Evolutionary conservation across 2,113 vertebrate genomes (phyloP).

Genomic region (Danio rerio): GRCz12tu NC_133181.1:15077501-15078000

Average conservation of each 20-base stretch:
- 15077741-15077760: not conserved
- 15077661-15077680: not conserved
- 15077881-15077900: conserved; percentile 74
- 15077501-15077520: conserved; percentile 62
- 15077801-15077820: conserved; percentile 97
- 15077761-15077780: not conserved
- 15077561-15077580: conserved; percentile 48
- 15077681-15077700: not conserved
- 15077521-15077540: conserved; percentile 55
- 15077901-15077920: not conserved
- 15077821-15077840: conserved; percentile 93
- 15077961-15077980: too few species aligned
- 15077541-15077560: conserved; percentile 56
- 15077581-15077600: conserved; percentile 44
- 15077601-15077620: conserved; percentile 42
- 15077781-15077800: not conserved
- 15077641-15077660: conserved; percentile 8
- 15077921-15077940: too few species aligned
- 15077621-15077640: conserved; percentile 4
- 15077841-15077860: conserved; percentile 96
- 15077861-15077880: conserved; percentile 93
- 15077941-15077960: not conserved
- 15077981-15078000: too few species aligned
- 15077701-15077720: conserved; percentile 10
- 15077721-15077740: not conserved